Percentiles rank a stretch among this genome's conserved stretches.
phyloP scores from a whole-genome alignment of 2,113 vertebrate genomes.

The Ceyx cyanopectus region DNA sequence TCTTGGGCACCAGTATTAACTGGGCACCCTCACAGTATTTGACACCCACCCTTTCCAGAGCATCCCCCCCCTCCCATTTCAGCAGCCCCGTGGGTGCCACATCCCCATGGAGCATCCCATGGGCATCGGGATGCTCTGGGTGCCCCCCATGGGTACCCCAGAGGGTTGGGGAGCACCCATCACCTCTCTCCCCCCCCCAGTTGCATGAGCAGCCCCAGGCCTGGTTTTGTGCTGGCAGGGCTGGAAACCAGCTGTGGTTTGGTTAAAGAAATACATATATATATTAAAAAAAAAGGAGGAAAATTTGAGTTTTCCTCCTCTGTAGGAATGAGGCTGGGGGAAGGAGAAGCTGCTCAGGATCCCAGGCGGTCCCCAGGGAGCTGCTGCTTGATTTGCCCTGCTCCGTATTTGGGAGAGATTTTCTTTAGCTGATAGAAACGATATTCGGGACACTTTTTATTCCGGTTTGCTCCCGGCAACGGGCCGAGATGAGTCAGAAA shows the following conservation, averaged over 20 bases:
- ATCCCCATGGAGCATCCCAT: fast-evolving
- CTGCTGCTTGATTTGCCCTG: neutral
- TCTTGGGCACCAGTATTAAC: neutral
- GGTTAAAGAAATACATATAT: too few relatives aligned
- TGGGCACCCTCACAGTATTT: neutral
- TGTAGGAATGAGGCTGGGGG: neutral
- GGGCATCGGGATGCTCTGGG: neutral
- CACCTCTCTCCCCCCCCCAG: neutral
- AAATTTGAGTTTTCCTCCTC: neutral
- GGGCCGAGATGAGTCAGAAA: conserved; percentile 38
- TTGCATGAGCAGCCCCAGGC: neutral
- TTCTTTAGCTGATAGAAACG: neutral
- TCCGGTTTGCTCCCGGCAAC: conserved; percentile 41
- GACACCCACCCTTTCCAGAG: neutral
- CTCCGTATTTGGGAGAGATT: neutral
- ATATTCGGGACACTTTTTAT: neutral
- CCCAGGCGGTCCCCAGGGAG: neutral
- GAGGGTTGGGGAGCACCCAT: neutral
- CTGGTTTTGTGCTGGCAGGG: neutral
- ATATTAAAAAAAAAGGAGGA: neutral
- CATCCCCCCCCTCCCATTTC: too few relatives aligned
- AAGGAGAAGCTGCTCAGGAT: neutral
- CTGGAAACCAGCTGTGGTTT: neutral
- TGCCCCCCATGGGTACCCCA: fast-evolving
- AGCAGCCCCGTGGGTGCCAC: neutral